Conservation (phyloP, 2,888 invertebrate species). For the Sepioteuthis lessoniana region DNA sequence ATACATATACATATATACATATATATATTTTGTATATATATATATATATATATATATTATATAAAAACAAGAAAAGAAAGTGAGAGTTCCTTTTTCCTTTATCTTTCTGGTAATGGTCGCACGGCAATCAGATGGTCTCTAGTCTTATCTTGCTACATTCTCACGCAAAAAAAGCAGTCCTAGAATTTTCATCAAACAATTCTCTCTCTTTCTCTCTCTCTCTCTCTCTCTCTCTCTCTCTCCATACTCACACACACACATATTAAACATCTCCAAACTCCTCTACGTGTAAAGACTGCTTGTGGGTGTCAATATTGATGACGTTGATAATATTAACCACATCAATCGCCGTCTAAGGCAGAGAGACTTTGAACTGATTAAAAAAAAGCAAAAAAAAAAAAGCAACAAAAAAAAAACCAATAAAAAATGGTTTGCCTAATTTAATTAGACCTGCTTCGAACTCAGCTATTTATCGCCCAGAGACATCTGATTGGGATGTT, state of each 20-base stretch:
- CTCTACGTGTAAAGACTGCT: not conserved
- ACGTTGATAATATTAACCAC: not conserved
- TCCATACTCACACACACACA: too few species aligned
- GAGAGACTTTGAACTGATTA: not conserved
- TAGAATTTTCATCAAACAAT: too few species aligned
- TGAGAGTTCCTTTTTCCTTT: not conserved
- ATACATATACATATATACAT: too few species aligned
- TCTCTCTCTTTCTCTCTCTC: not conserved
- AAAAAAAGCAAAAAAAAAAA: too few species aligned
- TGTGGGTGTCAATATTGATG: not conserved
- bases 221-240: not conserved
- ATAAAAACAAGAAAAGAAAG: too few species aligned
- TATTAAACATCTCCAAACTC: not conserved
- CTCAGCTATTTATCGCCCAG: not conserved
- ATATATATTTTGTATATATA: too few species aligned
- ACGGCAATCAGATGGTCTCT: too few species aligned
- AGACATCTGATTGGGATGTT: not conserved
- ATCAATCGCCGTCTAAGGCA: not conserved
- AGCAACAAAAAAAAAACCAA: too few species aligned
- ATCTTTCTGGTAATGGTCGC: not conserved
- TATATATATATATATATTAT: too few species aligned
- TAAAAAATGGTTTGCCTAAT: not conserved
- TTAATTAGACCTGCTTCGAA: not conserved
- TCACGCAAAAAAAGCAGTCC: too few species aligned
- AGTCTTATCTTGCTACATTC: too few species aligned